Evolutionary conservation across 2,113 vertebrate genomes (phyloP), one percentile per base, ranked within the genome.

Genomic region (Arothron firmamentum): DNA sequence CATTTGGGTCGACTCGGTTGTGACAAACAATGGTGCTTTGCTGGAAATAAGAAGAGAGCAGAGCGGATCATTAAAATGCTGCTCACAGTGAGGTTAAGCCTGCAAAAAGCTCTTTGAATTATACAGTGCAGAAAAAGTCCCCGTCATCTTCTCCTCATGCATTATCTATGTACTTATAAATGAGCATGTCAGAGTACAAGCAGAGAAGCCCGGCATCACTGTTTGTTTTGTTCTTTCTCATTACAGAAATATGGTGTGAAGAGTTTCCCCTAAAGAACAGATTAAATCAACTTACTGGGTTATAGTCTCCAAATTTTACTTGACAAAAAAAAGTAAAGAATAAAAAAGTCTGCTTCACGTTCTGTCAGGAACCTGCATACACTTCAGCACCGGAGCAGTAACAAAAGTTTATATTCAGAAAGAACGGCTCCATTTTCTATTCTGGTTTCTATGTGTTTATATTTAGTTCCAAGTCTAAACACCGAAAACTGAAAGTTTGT

Each of bases 21-120:
- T 98, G 97, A 78, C 96, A 98, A 62, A 98, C 96, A 0, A 98
- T 97, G 0, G 96, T 98, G 65, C 96, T 98, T 98, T 99, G 97
- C 97, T 98, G 88, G 0, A 70, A 65, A 48, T 2, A 16, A 70
- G 38, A 21, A 42, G 0, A 52, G 1, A 58, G 43, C 41, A 49
- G 2, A n/a, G 50, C 2, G 59, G 47, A 67, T 65, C 17, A 13
- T 52, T 56, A 34, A 21, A 55, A 38, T 11, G 3, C 19, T 1
- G 3, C 20, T 25, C 8, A 3, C n/a, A 17, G 25, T 6, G 15
- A 59, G 14, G 7, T 13, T 6, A 31, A 59, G 41, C 16, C 43
- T 38, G 49, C 15, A 55, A 48, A 12, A 17, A 64, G 9, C 9
- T 11, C 6, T 19, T 47, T 19, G 13, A 43, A 53, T 34, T 17